These are phyloP conservation scores for Palaemon carinicauda DNA, from an alignment of 1,140 invertebrate genomes.

Conservation along the genomic window DNA sequence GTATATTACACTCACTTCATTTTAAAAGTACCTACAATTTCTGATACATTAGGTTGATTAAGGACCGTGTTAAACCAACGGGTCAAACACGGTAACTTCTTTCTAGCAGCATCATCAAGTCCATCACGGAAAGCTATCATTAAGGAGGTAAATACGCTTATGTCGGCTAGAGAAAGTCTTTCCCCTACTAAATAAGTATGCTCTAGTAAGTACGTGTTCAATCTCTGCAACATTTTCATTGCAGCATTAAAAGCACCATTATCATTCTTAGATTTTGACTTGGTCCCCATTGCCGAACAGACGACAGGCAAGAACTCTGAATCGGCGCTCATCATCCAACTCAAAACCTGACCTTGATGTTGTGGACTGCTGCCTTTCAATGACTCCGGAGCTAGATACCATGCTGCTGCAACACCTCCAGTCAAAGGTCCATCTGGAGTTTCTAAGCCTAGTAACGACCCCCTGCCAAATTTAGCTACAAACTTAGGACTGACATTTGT, in stretches of 20 bases:
- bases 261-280: slow-evolving; percentile 60
- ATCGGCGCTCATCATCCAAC: slow-evolving; percentile 70
- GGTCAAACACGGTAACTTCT: slow-evolving; percentile 53
- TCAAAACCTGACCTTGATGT: slow-evolving; percentile 65
- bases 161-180: slow-evolving; percentile 69
- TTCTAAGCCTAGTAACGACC: slow-evolving; percentile 10
- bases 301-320: slow-evolving; percentile 63
- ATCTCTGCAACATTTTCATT: slow-evolving; percentile 64
- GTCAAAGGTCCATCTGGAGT: slow-evolving; percentile 30
- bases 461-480: slow-evolving; percentile 11
- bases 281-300: slow-evolving; percentile 11
- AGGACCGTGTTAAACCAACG: slow-evolving; percentile 71
- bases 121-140: slow-evolving; percentile 67
- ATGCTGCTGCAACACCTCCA: slow-evolving; percentile 63
- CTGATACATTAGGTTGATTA: slow-evolving; percentile 68
- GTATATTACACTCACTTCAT: background rate
- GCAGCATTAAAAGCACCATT: slow-evolving; percentile 68
- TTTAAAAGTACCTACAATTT: slow-evolving; percentile 52
- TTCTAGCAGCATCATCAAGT: background rate
- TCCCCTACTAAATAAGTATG: slow-evolving; percentile 71
- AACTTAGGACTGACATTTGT: slow-evolving; percentile 65
- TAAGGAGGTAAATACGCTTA: slow-evolving; percentile 67
- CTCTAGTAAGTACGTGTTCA: slow-evolving; percentile 67
- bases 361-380: slow-evolving; percentile 45
- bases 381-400: slow-evolving; percentile 61